Evolutionary conservation across 2,888 invertebrate species (phyloP), one percentile per base, ranked within the genome.

Genomic region (Habrosyne pyritoides): DNA sequence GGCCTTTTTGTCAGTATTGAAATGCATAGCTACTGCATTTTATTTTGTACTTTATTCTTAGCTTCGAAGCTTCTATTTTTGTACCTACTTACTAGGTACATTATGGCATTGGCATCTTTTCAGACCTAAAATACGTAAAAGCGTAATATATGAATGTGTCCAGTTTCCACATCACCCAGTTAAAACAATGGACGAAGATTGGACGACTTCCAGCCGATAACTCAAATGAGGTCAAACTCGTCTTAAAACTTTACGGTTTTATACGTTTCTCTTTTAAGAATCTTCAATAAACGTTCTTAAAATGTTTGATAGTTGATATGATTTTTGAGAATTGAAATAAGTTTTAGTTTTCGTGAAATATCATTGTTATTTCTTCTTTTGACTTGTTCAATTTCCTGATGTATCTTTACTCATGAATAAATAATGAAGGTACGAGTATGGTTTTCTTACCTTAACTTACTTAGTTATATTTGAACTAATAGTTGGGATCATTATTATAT

Each of bases 201-300:
- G 88, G 88, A 86, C 72, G 73, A 69, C 75, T 83, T 87, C 88
- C 87, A 89, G 81, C 77, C 77, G 78, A 86, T 86, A 81, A 79
- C 75, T 81, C 67, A 80, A 88, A 86, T 76, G 82, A 77, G 88
- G 87, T 86, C 87, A 81, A 82, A 85, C 81, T 79, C 66, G 64
- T 65, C 68, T 68, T 63, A 67, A 60, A 72, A 75, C 71, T 79
- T 76, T 73, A 68, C 58, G 61, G 69, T 74, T 66, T 66, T 69
- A 62, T 69, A 70, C 64, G 67, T 69, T 70, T 71, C 67, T 61
- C 56, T 69, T 63, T 58, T 59, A 53, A 59, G 59, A 61, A 63
- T 59, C 63, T 61, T 63, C 58, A 60, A 68, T 49, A 48, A 26
- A 21, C 21, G 21, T 21, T 21, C 21, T 21, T 10, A 21, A 14